A percentile compares a stretch with the other conserved stretches of the same genome.
phyloP scores from a whole-genome alignment of 2,888 invertebrate species.

The Chrysolina haemoptera region DNA sequence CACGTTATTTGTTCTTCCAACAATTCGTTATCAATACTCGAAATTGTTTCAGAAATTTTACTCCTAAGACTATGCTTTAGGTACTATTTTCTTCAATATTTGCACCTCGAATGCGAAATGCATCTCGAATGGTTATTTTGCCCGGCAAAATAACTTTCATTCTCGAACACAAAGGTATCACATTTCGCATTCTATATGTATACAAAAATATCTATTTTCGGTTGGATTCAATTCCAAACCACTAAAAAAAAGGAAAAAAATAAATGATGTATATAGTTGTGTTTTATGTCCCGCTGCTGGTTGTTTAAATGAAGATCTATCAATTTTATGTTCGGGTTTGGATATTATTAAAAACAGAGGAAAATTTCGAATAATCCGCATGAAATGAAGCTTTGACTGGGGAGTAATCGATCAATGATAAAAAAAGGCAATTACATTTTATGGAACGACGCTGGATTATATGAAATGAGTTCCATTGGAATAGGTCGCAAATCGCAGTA shows the following conservation, averaged over 20 bases:
- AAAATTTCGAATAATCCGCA: neutral
- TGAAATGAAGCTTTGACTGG: neutral
- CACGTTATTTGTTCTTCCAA: too few species aligned
- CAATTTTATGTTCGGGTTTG: neutral
- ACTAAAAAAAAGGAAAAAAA: neutral
- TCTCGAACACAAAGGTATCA: too few species aligned
- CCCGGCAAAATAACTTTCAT: too few species aligned
- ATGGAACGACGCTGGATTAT: neutral
- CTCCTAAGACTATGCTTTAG: too few species aligned
- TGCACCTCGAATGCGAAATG: too few species aligned
- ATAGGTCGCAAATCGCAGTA: neutral
- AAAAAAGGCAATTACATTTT: slow-evolving; percentile 1
- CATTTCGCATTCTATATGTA: too few species aligned
- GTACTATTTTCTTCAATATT: too few species aligned
- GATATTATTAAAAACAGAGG: neutral
- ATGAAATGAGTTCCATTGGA: neutral
- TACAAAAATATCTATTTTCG: too few species aligned
- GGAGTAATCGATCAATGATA: neutral
- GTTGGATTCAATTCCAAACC: neutral
- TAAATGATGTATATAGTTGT: neutral
- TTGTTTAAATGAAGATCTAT: neutral
- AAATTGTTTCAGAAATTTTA: too few species aligned
- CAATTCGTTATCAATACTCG: too few species aligned
- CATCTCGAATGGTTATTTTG: too few species aligned
- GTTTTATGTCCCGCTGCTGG: neutral